Conservation (phyloP, 64 coral and sea anemone species). For the Catalaphyllia jardinei region DNA sequence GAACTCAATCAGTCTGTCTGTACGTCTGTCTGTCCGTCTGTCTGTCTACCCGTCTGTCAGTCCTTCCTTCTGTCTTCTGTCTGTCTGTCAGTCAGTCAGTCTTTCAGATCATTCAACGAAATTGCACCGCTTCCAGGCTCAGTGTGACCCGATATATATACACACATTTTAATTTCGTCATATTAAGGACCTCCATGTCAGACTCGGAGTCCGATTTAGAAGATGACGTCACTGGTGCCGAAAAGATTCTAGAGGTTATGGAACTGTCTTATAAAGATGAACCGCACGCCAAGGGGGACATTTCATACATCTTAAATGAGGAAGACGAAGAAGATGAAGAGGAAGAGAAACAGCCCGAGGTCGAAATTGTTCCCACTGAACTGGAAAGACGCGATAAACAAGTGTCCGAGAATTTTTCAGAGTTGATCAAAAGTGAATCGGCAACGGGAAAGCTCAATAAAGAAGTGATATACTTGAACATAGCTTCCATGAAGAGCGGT, state of each 20-base stretch:
- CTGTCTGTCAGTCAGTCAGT: background rate
- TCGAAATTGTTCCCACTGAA: background rate
- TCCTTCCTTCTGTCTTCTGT: too few relatives aligned
- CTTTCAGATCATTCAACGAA: background rate
- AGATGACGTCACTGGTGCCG: conserved; percentile 21
- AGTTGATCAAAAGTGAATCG: conserved; percentile 57
- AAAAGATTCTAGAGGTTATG: conserved; percentile 72
- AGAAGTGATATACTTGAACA: conserved; percentile 75
- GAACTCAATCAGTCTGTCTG: background rate
- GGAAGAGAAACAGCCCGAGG: background rate
- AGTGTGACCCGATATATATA: background rate
- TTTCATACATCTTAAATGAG: conserved; percentile 32
- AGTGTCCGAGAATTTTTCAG: conserved; percentile 43
- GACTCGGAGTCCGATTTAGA: conserved; percentile 43
- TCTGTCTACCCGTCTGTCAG: background rate
- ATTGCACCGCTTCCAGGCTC: background rate
- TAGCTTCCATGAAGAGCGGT: conserved; percentile 82
- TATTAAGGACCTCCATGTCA: background rate
- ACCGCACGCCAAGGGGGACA: conserved; percentile 66
- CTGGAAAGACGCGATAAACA: conserved; percentile 27
- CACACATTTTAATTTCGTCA: background rate
- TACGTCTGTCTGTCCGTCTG: background rate
- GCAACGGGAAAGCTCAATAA: conserved; percentile 68
- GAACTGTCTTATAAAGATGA: conserved; percentile 65
- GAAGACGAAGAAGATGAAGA: conserved; percentile 22